Base-by-base conservation (phyloP, 2,113 vertebrate species). In the Tragulus kanchil region DNA sequence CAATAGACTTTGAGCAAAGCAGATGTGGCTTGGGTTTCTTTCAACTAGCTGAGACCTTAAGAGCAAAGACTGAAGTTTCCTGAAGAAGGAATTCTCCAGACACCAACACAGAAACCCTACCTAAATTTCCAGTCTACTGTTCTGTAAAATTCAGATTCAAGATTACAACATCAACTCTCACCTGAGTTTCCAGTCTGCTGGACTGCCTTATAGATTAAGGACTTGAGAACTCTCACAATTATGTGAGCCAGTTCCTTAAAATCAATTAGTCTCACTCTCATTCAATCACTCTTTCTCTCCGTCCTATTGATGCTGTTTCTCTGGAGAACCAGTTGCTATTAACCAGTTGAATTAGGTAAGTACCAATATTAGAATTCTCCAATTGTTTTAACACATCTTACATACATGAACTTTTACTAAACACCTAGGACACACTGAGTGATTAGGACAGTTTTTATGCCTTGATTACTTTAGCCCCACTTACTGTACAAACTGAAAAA, bases 321-420 rank as follows among this genome's bases (percentile, higher is more conserved):
- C 54, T 79, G 26, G 69, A 77, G 62, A 85, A 71, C 9, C 12
- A 23, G 25, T 77, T 2, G 0, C 26, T 83, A 36, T 69, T 28
- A 77, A n/a, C 3, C 56, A 25, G 19, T 28, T 96, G 61, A 84
- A 93, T 36, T 88, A 82, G 69, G 36, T 36, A 15, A 48, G 62
- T 11, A 64, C 17, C 28, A 78, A 42, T 69, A 58, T 62, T 36
- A 85, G 65, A 77, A 19, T 81, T 95, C 73, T 59, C 56, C 58
- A 81, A 48, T 16, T 61, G 17, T 42, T 79, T 87, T 84, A 90
- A 90, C 25, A 95, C 48, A 93, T 71, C 16, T 56, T 82, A 86
- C 2, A 2, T 52, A 36, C 19, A 48, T 3, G 83, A 90, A 86
- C 50, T 65, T 90, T 56, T 58, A 58, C 11, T 73, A 82, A 85